These are phyloP conservation scores for Andrena camellia DNA, from an alignment of 2,888 invertebrate genomes.

Conservation along the genomic window DNA sequence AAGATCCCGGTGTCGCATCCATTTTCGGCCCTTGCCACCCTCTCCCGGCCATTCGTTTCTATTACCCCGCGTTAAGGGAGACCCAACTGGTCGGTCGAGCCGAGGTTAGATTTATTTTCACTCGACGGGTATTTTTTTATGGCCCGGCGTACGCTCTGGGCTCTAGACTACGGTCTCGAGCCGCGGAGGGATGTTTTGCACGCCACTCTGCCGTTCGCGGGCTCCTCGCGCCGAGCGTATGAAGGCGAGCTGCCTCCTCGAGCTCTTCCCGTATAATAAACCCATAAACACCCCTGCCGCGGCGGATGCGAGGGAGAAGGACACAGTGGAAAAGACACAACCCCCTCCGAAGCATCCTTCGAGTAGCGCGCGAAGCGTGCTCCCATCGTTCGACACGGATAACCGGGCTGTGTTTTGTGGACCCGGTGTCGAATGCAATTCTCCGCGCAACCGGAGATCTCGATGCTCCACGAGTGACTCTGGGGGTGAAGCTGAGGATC, in stretches of 20 bases:
- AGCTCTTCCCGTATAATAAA: slow-evolving; percentile 82
- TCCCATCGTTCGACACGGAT: slow-evolving; percentile 30
- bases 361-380: slow-evolving; percentile 32
- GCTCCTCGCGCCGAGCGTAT: slow-evolving; percentile 46
- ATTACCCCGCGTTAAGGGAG: slow-evolving; percentile 73
- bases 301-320: slow-evolving; percentile 49
- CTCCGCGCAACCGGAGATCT: slow-evolving; percentile 4
- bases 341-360: neutral
- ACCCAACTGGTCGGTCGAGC: slow-evolving; percentile 71
- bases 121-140: slow-evolving; percentile 83
- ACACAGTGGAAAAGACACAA: slow-evolving; percentile 47
- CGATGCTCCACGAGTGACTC: slow-evolving; percentile 1
- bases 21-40: slow-evolving; percentile 35
- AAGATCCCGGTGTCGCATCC: slow-evolving; percentile 50
- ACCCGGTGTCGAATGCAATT: neutral
- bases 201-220: slow-evolving; percentile 39
- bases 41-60: slow-evolving; percentile 71
- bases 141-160: slow-evolving; percentile 77
- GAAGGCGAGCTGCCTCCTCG: slow-evolving; percentile 61
- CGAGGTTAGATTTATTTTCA: slow-evolving; percentile 84
- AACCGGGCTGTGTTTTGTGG: slow-evolving; percentile 12
- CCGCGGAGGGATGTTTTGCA: slow-evolving; percentile 48
- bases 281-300: slow-evolving; percentile 84
- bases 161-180: slow-evolving; percentile 46
- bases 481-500: no score